Percentiles rank a stretch among this genome's conserved stretches.
These are phyloP conservation scores for Hippasteria phrygiana DNA, from an alignment of 53 echinoderm and acorn worm species.

Conservation along the genomic window DNA sequence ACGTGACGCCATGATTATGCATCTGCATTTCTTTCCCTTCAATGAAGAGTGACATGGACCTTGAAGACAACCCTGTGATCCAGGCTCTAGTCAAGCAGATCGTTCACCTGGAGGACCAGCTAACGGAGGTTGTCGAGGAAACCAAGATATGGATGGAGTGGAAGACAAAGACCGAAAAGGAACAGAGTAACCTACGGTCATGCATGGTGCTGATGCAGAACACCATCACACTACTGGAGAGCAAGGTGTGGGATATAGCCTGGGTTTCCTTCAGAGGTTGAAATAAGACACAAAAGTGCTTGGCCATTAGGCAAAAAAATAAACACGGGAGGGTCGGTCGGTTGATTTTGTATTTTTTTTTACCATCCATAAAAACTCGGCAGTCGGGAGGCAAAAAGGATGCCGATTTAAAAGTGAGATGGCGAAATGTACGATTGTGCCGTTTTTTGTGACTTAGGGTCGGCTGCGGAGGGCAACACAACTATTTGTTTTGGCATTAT, in stretches of 20 bases:
- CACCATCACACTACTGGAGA: slow-evolving; percentile 53
- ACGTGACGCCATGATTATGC: neutral
- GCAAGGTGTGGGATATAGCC: slow-evolving; percentile 48
- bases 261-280: no score
- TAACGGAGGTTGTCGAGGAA: neutral
- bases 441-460: no score
- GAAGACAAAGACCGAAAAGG: neutral
- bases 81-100: slow-evolving; percentile 46
- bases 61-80: slow-evolving; percentile 59
- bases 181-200: slow-evolving; percentile 8
- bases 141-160: neutral
- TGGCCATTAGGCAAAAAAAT: no score
- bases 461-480: no score
- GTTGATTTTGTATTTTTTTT: no score
- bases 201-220: slow-evolving; percentile 67
- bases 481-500: no score
- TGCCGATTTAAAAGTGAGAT: no score
- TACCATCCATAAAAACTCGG: no score
- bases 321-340: no score
- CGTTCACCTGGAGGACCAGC: slow-evolving; percentile 19
- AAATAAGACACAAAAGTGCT: no score
- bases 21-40: neutral
- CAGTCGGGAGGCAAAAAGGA: no score
- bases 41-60: slow-evolving; percentile 42
- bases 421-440: no score